Percentiles rank a stretch among this genome's conserved stretches.
These are phyloP conservation scores for Carassius gibelio DNA, from an alignment of 2,113 vertebrate genomes.

Conservation along the genomic window DNA sequence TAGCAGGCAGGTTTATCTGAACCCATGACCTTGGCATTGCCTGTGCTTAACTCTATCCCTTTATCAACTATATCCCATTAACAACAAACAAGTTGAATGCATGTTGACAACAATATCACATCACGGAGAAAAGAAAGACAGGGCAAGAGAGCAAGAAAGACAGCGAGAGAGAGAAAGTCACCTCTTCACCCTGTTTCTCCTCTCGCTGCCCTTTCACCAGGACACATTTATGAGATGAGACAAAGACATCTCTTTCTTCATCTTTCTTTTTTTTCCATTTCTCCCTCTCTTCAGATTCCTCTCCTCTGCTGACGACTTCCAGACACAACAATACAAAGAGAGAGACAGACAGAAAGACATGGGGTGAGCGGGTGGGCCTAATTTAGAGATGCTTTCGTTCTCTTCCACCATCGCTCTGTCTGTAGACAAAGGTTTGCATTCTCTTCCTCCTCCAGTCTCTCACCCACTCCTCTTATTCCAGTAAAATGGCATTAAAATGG, in stretches of 20 bases:
- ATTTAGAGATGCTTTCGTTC: conserved; percentile 56
- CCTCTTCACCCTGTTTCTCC: conserved; percentile 51
- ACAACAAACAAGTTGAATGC: background rate
- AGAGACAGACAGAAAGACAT: conserved; percentile 64
- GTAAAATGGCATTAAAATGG: background rate
- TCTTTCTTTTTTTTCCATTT: conserved; percentile 63
- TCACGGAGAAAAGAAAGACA: background rate
- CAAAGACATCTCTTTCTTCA: conserved; percentile 68
- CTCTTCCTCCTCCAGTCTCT: conserved; percentile 55
- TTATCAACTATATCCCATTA: background rate
- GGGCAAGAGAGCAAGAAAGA: background rate
- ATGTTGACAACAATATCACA: background rate
- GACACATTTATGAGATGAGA: conserved; percentile 55
- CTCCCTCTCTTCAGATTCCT: conserved; percentile 72
- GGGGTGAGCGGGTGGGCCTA: conserved; percentile 49
- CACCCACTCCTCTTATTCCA: conserved; percentile 46
- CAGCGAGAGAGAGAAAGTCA: conserved; percentile 17
- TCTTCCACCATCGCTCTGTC: conserved; percentile 26
- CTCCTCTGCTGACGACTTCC: conserved; percentile 72
- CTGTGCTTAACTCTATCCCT: background rate
- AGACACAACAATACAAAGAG: conserved; percentile 71
- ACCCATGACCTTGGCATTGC: background rate
- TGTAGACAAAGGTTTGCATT: conserved; percentile 68
- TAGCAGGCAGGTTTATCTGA: background rate
- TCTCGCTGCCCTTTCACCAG: conserved; percentile 64